Conservation (phyloP, 2,113 vertebrate genomes). For the Synchiropus splendidus region DNA sequence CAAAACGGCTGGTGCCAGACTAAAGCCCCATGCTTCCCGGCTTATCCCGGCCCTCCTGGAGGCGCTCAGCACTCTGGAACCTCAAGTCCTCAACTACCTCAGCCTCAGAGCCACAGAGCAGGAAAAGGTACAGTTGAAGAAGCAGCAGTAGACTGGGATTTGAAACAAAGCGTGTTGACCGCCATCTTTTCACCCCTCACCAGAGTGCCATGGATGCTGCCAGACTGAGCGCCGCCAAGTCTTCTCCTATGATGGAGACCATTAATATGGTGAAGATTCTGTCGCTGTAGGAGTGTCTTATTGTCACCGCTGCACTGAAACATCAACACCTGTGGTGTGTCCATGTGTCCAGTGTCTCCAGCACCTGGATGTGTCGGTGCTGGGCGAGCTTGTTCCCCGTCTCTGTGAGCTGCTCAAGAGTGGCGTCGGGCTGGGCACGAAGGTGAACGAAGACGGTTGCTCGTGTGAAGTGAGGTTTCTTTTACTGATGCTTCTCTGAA, state of each 20-base stretch:
- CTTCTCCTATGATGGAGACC: constrained; percentile 99
- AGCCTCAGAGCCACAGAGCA: constrained; percentile 93
- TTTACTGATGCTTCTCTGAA: not conserved
- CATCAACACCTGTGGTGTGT: too few species aligned
- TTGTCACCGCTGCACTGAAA: not conserved
- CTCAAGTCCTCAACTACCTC: constrained; percentile 95
- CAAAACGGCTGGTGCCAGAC: constrained; percentile 85
- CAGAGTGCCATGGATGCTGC: constrained; percentile 89
- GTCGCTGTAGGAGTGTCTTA: not conserved
- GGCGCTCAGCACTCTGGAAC: constrained; percentile 87
- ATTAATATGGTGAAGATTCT: constrained; percentile 80
- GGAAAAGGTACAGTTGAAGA: constrained; percentile 81
- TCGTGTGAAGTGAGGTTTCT: not conserved
- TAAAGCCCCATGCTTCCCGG: constrained; percentile 87
- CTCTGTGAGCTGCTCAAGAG: constrained; percentile 92
- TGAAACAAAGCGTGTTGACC: not conserved
- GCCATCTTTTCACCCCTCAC: not conserved
- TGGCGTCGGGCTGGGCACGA: constrained; percentile 90
- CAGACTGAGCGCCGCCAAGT: constrained; percentile 91
- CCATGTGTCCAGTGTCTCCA: constrained; percentile 80
- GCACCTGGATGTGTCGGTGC: constrained; percentile 84
- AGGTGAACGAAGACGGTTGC: constrained; percentile 63
- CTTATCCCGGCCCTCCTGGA: constrained; percentile 91
- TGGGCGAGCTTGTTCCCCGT: constrained; percentile 84
- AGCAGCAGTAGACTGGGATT: too few species aligned